Conservation (phyloP, 2,113 vertebrate genomes). For the Paradoxurus hermaphroditus region DNA sequence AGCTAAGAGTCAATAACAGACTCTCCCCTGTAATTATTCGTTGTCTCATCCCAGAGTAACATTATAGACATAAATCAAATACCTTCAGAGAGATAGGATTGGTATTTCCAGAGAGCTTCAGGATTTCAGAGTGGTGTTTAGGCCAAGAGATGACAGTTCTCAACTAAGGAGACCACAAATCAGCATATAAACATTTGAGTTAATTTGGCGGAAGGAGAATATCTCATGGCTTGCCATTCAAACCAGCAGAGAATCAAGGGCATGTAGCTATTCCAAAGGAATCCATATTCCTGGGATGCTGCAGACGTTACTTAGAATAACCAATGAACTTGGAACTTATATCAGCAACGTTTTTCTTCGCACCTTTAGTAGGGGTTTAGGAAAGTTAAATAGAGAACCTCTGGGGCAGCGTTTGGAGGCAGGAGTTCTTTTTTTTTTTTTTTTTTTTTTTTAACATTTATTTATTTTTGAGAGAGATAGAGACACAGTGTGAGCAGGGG, state of each 20-base stretch:
- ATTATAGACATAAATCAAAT: neutral
- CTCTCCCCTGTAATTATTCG: slow-evolving; percentile 7
- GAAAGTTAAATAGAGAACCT: neutral
- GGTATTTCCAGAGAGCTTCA: neutral
- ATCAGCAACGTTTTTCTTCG: neutral
- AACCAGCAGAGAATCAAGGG: neutral
- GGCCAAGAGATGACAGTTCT: neutral
- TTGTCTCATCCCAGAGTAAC: neutral
- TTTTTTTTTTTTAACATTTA: too few relatives aligned
- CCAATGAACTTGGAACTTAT: neutral
- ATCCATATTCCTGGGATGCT: neutral
- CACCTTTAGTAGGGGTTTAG: neutral
- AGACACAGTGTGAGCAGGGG: too few relatives aligned
- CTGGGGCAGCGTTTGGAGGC: neutral
- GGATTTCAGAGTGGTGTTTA: neutral
- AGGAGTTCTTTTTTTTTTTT: too few relatives aligned
- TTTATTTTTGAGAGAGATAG: too few relatives aligned
- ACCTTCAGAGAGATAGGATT: neutral
- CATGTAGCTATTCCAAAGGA: neutral
- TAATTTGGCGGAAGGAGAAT: neutral
- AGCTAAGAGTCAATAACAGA: slow-evolving; percentile 31
- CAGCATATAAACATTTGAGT: neutral
- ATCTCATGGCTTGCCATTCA: neutral
- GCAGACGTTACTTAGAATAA: neutral
- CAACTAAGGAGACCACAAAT: neutral